Evolutionary conservation across 30 jellyfish, hydroid and myxozoan genomes (phyloP).

Genomic region (Nemopilema nomurai): DNA sequence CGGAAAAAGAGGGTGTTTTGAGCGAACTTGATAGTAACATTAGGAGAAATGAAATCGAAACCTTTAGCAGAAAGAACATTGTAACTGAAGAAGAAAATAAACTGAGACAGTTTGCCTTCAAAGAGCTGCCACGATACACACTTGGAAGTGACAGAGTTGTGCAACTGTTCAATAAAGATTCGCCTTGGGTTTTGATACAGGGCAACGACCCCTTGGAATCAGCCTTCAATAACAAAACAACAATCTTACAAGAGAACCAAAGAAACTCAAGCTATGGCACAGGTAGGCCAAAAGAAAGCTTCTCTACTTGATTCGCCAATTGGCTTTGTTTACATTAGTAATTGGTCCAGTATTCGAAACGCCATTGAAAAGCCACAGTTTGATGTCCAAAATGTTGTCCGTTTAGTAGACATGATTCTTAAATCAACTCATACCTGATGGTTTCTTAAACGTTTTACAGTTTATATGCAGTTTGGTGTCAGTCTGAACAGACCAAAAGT

Average conservation of each 20-base stretch:
- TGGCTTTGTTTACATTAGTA: not conserved
- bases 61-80: constrained; percentile 43
- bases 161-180: constrained; percentile 67
- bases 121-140: constrained; percentile 83
- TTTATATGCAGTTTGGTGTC: no score
- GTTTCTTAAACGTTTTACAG: no score
- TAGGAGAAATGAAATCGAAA: constrained; percentile 49
- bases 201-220: constrained; percentile 73
- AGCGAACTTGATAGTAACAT: constrained; percentile 20
- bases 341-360: no score
- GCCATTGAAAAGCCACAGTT: no score
- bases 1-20: constrained; percentile 36
- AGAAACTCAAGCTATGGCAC: not conserved
- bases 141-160: constrained; percentile 82
- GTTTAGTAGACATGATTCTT: no score
- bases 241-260: not conserved
- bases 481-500: no score
- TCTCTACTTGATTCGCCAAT: not conserved
- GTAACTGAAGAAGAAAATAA: constrained; percentile 63
- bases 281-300: not conserved
- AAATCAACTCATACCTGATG: no score
- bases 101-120: constrained; percentile 66
- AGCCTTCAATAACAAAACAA: constrained; percentile 32
- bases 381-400: no score
- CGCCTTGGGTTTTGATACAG: constrained; percentile 76